Evolutionary conservation across 1,140 invertebrate genomes (phyloP), one percentile per base, ranked within the genome.

Genomic region (Papilio helenus): DNA sequence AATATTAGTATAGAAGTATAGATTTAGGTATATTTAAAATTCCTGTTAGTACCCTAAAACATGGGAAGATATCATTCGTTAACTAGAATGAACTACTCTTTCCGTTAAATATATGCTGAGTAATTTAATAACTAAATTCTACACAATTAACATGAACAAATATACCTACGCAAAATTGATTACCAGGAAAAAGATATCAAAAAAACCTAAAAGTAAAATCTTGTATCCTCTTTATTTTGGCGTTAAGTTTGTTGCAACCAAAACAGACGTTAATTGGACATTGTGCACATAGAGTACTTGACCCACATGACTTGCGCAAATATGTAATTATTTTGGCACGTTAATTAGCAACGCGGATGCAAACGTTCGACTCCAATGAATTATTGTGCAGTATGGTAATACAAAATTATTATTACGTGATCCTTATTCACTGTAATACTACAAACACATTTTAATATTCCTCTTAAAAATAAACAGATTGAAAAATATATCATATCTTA

Each of bases 341-440:
- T 61, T 77, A 77, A 77, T 77, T 77, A 61, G 65, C 74, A 77
- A 77, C 42, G 55, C 76, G 76, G 76, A 77, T 65, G 55, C 61
- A 23, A 58, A 10, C 16, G 55, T 58, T 76, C 46, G 73, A 76
- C 80, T 51, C 46, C 42, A 49, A 58, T 72, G 80, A 34, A 55
- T 74, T 81, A 8, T 68, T 71, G 68, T 68, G 49, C 23, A 74
- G 44, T 74, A 23, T 46, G n/a, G 26, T 16, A 68, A 3, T 34
- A 20, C 23, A 34, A 29, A n/a, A 65, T 26, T 26, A 26, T 16
- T 29, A 4, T 68, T 68, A 68, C 26, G 5, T 68, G 61, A 68
- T 68, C 26, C 12, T 68, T 29, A 29, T 68, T 20, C n/a, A 55
- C 8, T 55, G 7, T 9, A 20, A 55, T 20, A 20, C n/a, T 55